phyloP scores from a whole-genome alignment of 92 coral and sea anemone genomes.

The Paramuricea clavata region DNA sequence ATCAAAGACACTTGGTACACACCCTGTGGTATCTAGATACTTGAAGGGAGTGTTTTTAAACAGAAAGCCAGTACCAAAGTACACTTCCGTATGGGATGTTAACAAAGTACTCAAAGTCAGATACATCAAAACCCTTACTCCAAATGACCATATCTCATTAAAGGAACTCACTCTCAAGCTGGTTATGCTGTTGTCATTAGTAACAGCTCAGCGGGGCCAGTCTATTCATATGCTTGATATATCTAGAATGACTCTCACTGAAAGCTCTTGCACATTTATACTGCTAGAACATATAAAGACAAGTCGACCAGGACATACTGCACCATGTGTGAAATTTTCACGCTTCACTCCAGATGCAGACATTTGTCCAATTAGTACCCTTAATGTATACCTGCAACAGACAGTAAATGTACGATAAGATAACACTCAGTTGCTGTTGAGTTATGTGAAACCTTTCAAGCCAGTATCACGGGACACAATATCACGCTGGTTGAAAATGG shows the following conservation, averaged over 20 bases:
- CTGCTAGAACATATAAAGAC: constrained; percentile 52
- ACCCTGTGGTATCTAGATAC: constrained; percentile 43
- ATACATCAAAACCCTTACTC: constrained; percentile 8
- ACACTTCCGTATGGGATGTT: constrained; percentile 60
- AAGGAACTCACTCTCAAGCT: constrained; percentile 51
- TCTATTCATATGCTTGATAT: constrained; percentile 53
- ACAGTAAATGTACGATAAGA: constrained; percentile 23
- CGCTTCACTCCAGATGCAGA: constrained; percentile 46
- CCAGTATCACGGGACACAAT: constrained; percentile 7
- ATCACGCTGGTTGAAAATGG: constrained; percentile 10
- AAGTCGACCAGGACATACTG: constrained; percentile 22
- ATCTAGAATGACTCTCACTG: constrained; percentile 64
- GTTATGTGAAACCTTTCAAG: constrained; percentile 25
- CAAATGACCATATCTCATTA: not conserved
- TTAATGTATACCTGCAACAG: constrained; percentile 37
- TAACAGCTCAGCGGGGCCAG: constrained; percentile 52
- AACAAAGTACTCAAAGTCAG: not conserved
- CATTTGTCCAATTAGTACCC: constrained; percentile 41
- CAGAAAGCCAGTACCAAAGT: constrained; percentile 33
- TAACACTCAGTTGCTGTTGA: constrained; percentile 1
- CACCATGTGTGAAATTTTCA: constrained; percentile 22
- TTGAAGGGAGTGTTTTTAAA: constrained; percentile 47
- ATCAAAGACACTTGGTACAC: constrained; percentile 35
- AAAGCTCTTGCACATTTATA: not conserved
- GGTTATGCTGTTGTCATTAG: constrained; percentile 45